These are phyloP conservation scores for Heliconius hortense DNA, from an alignment of 2,888 invertebrate genomes.

Conservation along the genomic window DNA sequence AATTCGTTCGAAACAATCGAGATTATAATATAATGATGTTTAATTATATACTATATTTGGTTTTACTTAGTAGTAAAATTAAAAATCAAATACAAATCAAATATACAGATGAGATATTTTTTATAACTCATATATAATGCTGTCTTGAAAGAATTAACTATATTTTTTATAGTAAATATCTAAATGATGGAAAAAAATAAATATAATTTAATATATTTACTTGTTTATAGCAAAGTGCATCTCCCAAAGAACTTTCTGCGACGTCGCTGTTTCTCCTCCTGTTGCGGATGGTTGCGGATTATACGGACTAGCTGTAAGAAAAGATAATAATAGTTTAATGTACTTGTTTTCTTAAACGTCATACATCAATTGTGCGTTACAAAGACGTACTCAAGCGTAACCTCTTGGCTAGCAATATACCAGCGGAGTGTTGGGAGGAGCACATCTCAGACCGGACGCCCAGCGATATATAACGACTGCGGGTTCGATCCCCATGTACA, in stretches of 20 bases:
- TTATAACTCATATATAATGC: not conserved
- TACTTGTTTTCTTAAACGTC: no score
- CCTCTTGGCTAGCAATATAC: no score
- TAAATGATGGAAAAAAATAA: not conserved
- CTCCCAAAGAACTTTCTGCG: slow-evolving; percentile 72
- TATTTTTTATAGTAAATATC: not conserved
- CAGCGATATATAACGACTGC: no score
- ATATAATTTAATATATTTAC: not conserved
- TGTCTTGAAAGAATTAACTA: no score
- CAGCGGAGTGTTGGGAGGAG: slow-evolving; percentile 2
- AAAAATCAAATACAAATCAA: not conserved
- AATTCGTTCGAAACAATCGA: not conserved
- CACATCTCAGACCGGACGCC: no score
- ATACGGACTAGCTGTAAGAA: slow-evolving; percentile 86
- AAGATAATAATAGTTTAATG: slow-evolving; percentile 52
- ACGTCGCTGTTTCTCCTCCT: slow-evolving; percentile 85
- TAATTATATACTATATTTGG: not conserved
- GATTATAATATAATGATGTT: not conserved
- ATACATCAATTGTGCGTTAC: no score
- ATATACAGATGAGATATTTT: not conserved
- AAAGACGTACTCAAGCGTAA: no score
- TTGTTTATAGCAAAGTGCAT: slow-evolving; percentile 72
- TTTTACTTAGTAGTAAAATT: not conserved
- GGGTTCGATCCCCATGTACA: no score
- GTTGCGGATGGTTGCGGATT: slow-evolving; percentile 88